Evolutionary conservation across 2,888 invertebrate species (phyloP).

Genomic region (Orthosia gothica): DNA sequence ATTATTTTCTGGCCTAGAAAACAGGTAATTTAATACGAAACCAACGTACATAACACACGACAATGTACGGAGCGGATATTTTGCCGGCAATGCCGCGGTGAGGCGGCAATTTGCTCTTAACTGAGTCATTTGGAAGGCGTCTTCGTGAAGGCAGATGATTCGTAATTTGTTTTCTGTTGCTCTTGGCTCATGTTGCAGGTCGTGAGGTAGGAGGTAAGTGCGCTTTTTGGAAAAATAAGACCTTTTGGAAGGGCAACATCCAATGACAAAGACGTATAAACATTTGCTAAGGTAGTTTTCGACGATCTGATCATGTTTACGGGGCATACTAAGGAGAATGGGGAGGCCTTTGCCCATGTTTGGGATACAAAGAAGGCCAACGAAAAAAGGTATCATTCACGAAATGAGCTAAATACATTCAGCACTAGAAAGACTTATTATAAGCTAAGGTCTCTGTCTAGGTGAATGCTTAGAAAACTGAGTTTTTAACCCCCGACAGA

Average conservation of each 20-base stretch:
- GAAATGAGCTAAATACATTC: too few species aligned
- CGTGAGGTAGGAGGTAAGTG: constrained; percentile 58
- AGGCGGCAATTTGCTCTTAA: constrained; percentile 89
- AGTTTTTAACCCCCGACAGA: too few species aligned
- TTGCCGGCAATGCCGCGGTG: constrained; percentile 82
- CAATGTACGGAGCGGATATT: constrained; percentile 84
- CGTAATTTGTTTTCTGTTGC: constrained; percentile 91
- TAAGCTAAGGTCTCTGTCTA: too few species aligned
- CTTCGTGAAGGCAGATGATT: constrained; percentile 88
- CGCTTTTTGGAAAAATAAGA: neutral
- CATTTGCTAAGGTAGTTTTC: too few species aligned
- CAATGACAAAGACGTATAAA: neutral
- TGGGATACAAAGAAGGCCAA: too few species aligned
- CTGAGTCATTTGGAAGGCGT: constrained; percentile 89
- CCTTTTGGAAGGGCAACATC: neutral
- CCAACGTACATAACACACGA: neutral
- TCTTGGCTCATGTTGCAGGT: constrained; percentile 73
- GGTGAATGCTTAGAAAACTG: too few species aligned
- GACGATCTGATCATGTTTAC: too few species aligned
- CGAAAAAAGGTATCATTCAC: too few species aligned
- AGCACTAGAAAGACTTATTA: too few species aligned
- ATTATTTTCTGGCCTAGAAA: too few species aligned
- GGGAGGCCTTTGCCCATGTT: too few species aligned
- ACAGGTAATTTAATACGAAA: constrained; percentile 7
- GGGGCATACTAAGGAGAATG: too few species aligned